phyloP scores from a whole-genome alignment of 2,113 vertebrate genomes.

The Orientallactaga bullata region DNA sequence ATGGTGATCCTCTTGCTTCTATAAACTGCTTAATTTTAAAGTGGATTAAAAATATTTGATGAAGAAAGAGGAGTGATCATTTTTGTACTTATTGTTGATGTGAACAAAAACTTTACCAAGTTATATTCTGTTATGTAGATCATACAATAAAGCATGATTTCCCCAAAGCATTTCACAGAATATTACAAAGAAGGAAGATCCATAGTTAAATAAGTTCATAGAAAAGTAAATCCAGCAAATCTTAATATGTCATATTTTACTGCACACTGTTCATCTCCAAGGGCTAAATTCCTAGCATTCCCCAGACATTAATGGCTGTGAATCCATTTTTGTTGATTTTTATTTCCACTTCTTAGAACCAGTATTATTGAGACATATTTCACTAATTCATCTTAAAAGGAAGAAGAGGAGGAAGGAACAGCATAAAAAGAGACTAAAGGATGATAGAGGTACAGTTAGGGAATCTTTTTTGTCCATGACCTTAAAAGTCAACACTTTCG shows the following conservation, averaged over 20 bases:
- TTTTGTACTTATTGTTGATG: neutral
- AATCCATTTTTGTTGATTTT: neutral
- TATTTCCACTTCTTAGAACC: neutral
- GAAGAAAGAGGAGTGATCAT: conserved; percentile 10
- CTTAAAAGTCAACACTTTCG: conserved; percentile 18
- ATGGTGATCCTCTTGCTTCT: too few species aligned
- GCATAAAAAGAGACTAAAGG: neutral
- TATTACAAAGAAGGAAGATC: neutral
- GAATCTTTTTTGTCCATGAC: conserved; percentile 19
- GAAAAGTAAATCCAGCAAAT: neutral
- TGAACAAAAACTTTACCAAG: neutral
- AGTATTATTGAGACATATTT: neutral
- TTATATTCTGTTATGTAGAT: neutral
- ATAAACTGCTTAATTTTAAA: neutral
- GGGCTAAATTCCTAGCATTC: conserved; percentile 1
- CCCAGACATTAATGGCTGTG: neutral
- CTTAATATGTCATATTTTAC: neutral
- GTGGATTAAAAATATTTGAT: conserved; percentile 21
- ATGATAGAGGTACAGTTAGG: neutral
- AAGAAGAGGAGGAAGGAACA: neutral
- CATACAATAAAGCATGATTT: neutral
- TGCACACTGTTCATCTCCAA: neutral
- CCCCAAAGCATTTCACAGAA: neutral
- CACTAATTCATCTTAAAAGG: neutral
- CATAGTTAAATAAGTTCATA: neutral